Evolutionary conservation across 1,140 invertebrate species (phyloP), one percentile per base, ranked within the genome.

Genomic region (Aphelenchoides fujianensis): DNA sequence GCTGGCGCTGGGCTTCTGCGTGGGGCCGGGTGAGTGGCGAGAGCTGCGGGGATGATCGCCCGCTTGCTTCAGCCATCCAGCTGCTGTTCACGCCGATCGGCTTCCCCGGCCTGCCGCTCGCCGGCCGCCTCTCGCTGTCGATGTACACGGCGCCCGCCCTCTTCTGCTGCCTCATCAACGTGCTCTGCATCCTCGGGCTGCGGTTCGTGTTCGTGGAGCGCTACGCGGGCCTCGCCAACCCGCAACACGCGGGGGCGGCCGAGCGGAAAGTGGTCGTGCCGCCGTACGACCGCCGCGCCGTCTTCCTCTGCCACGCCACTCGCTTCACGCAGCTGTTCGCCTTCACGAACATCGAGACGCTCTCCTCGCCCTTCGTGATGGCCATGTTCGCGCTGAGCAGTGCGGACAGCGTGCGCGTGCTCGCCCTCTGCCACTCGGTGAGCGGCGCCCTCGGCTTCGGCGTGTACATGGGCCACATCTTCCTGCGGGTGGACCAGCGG

Each of bases 291-390:
- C 36, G 68, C 54, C 27, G 70, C n/a, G 79, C 79, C 12, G 52
- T 70, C 52, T 19, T 69, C 27, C 55, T 78, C 16, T 78, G 77
- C 57, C 68, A 81, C 32, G 30, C 78, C 1, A 81, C 71, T 35
- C 53, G 77, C 36, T 78, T 78, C 35, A 64, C 75, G 34, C 77
- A 78, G 36, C 69, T 78, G 37, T 81, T 78, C 28, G 53, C 63
- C 3, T 30, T 53, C 7, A 71, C 36, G 53, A 70, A 70, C 34
- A 34, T 70, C 16, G 69, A 70, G 34, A 70, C 69, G 3, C 48
- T 70, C 34, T 57, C 35, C 2, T 34, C 57, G 0, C 28, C 69
- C 9, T 67, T 70, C 19, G 23, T 52, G 19, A 70, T 70, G 69
- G 55, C 48, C 16, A 70, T 70, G 55, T 70, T 70, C 23, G 53